phyloP scores from a whole-genome alignment of 1,140 invertebrate genomes.

The Teleopsis dalmanni region DNA sequence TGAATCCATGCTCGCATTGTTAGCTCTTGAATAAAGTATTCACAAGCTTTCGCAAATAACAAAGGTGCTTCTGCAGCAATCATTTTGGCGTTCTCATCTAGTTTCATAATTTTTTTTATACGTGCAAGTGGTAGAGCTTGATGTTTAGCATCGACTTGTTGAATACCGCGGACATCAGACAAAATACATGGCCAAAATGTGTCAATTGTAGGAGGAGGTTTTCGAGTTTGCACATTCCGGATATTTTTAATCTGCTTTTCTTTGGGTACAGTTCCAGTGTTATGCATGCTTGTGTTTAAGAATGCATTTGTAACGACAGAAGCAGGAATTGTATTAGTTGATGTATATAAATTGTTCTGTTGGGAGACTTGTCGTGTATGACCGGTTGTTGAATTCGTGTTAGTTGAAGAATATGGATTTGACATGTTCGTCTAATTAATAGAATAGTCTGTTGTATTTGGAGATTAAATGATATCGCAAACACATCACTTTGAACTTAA shows the following conservation, averaged over 20 bases:
- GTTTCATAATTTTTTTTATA: slow-evolving; percentile 99
- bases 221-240: slow-evolving; percentile 40
- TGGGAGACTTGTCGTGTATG: no score
- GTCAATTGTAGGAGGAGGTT: slow-evolving; percentile 48
- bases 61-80: slow-evolving; percentile 97
- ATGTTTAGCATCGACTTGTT: slow-evolving; percentile 72
- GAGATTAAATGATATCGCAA: no score
- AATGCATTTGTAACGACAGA: no score
- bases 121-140: slow-evolving; percentile 91
- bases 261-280: no score
- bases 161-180: slow-evolving; percentile 64
- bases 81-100: slow-evolving; percentile 99
- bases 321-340: no score
- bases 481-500: no score
- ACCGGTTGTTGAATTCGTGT: no score
- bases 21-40: slow-evolving; percentile 78
- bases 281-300: no score
- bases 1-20: slow-evolving; percentile 89
- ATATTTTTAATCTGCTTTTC: background rate
- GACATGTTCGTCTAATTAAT: no score
- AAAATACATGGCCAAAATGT: slow-evolving; percentile 69
- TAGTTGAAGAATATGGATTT: no score
- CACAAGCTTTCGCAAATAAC: slow-evolving; percentile 95
- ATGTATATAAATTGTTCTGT: no score
- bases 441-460: no score